Evolutionary conservation across 2,797 vertebrate species (phyloP).

Genomic region (Megaceryle alcyon): DNA sequence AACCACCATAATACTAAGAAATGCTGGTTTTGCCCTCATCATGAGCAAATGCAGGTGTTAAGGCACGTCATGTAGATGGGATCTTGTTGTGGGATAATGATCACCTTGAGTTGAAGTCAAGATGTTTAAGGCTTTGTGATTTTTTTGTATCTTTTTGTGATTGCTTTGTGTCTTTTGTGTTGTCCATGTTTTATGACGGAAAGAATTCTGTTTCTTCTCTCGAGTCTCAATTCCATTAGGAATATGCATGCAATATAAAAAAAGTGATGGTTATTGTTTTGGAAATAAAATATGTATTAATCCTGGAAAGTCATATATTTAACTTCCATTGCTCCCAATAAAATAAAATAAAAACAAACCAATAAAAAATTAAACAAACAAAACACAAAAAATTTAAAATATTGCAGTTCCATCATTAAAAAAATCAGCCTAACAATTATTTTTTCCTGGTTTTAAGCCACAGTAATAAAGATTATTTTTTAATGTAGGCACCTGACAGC

Average conservation of each 20-base stretch:
- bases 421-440: background rate
- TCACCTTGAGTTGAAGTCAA: background rate
- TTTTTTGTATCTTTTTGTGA: background rate
- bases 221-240: background rate
- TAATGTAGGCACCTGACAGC: background rate
- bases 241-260: background rate
- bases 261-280: background rate
- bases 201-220: background rate
- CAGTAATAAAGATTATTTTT: background rate
- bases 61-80: fast-evolving
- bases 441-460: background rate
- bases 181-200: background rate
- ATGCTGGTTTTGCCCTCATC: background rate
- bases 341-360: too few relatives aligned
- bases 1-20: background rate
- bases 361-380: background rate
- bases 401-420: background rate
- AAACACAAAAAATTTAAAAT: background rate
- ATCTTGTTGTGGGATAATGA: background rate
- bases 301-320: background rate
- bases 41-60: background rate
- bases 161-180: background rate
- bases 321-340: background rate
- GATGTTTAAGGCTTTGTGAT: background rate
- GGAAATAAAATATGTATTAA: background rate